These are phyloP conservation scores for Iselma pallidipennis DNA, from an alignment of 2,888 invertebrate genomes.

Conservation along the genomic window DNA sequence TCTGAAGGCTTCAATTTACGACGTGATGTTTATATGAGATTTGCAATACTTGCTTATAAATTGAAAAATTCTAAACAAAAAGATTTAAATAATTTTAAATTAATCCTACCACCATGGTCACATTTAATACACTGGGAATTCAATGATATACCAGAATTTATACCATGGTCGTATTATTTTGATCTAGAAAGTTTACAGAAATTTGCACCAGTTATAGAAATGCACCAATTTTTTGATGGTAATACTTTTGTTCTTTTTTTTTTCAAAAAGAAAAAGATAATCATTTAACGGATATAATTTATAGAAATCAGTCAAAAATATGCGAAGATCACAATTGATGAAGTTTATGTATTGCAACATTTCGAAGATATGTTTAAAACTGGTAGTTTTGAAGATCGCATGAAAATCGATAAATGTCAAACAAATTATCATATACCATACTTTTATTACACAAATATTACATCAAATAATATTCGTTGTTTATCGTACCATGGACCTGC, in stretches of 20 bases:
- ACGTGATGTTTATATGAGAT: slow-evolving; percentile 92
- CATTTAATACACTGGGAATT: slow-evolving; percentile 86
- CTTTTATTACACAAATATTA: slow-evolving; percentile 75
- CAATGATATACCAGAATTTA: slow-evolving; percentile 61
- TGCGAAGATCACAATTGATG: slow-evolving; percentile 64
- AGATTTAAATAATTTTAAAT: slow-evolving; percentile 59
- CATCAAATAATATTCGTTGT: slow-evolving; percentile 69
- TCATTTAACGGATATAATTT: slow-evolving; percentile 34
- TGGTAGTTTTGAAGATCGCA: slow-evolving; percentile 82
- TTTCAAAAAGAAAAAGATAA: too few species aligned
- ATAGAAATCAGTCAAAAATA: slow-evolving; percentile 55
- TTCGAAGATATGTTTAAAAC: slow-evolving; percentile 83
- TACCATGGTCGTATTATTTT: slow-evolving; percentile 87
- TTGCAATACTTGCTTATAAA: slow-evolving; percentile 80
- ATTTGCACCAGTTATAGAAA: slow-evolving; percentile 86
- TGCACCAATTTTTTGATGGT: slow-evolving; percentile 77
- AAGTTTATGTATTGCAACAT: slow-evolving; percentile 80
- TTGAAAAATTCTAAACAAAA: slow-evolving; percentile 60
- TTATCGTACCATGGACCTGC: slow-evolving; percentile 82
- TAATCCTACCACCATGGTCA: slow-evolving; percentile 93
- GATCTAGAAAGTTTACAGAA: slow-evolving; percentile 75
- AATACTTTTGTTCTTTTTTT: slow-evolving; percentile 24
- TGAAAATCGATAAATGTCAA: slow-evolving; percentile 64
- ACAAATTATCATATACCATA: slow-evolving; percentile 61
- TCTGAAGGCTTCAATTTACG: slow-evolving; percentile 97